Base-by-base conservation (phyloP, 2,888 invertebrate genomes). In the Megaustenia siamemsis region DNA sequence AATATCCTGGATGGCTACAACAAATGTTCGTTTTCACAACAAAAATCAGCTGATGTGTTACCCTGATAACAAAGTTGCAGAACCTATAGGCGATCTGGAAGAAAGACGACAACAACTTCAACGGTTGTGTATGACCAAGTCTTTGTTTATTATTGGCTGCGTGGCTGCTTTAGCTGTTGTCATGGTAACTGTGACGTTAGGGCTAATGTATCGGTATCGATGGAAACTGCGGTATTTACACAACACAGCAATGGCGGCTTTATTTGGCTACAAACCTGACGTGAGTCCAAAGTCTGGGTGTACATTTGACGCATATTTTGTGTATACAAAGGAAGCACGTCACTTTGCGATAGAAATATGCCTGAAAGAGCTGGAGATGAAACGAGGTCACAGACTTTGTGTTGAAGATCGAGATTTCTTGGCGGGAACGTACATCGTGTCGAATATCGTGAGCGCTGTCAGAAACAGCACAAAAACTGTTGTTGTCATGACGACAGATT, bases 251-350 rank as follows among this genome's bases (percentile, higher is more conserved):
- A 38, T 77, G 32, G 68, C 86, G 0, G 40, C 40, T 12, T 49
- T 76, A 8, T 49, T 75, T 32, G 66, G 78, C 18, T 73, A 66
- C 38, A 32, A 66, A 43, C 84, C 60, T 24, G 32, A 66, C 24
- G 28, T 43, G 10, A 15, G 1, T n/a, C 1, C 32, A 10, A 53
- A 45, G 12, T 28, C 66, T 21, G 75, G 69, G 18, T 85, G 40
- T 71, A 53, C 56, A n/a, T 85, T 69, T 69, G 85, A 85, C 53
- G 85, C 85, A 5, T 85, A 76, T 56, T 32, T 85, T 32, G 66
- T 81, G 43, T 82, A 81, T 60, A 66, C 85, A 18, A 8, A 1
- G 10, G 77, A 82, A 53, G 68, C 53, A 18, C 38, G 56, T 0
- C 53, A 73, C 28, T 85, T 85, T 56, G 85, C 82, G 43, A 5